A percentile compares a stretch with the other conserved stretches of the same genome.
phyloP scores from a whole-genome alignment of 2,888 invertebrate species.

The Prenolepis imparis region DNA sequence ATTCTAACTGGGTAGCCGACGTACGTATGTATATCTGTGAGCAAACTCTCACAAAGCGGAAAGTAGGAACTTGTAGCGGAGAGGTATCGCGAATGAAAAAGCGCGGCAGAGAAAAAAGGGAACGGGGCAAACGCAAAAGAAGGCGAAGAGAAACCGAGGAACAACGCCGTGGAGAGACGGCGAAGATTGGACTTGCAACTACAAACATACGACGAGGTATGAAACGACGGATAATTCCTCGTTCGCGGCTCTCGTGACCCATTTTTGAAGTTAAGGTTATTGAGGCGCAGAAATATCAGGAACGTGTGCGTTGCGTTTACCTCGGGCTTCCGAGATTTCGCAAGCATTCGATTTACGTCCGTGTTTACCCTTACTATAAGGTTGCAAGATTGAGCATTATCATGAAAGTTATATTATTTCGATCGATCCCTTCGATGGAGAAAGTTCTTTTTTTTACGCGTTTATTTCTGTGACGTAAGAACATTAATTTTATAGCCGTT shows the following conservation, averaged over 20 bases:
- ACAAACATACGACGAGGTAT: conserved; percentile 62
- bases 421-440: background rate
- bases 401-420: conserved; percentile 45
- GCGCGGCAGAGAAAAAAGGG: conserved; percentile 15
- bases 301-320: conserved; percentile 40
- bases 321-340: conserved; percentile 10
- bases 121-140: background rate
- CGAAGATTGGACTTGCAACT: conserved; percentile 57
- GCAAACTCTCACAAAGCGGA: conserved; percentile 36
- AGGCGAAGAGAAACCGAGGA: conserved; percentile 35
- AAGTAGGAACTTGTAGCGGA: conserved; percentile 3
- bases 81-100: conserved; percentile 12
- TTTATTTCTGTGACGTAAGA: conserved; percentile 25
- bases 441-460: conserved; percentile 17
- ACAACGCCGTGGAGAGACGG: conserved; percentile 24
- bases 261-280: conserved; percentile 67
- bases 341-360: conserved; percentile 39
- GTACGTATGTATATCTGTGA: background rate
- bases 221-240: conserved; percentile 69
- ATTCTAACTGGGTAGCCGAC: conserved; percentile 32
- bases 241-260: conserved; percentile 66
- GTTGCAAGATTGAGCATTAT: conserved; percentile 39
- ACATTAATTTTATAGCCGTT: conserved; percentile 15
- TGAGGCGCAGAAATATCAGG: conserved; percentile 48
- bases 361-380: conserved; percentile 48